A percentile compares a stretch with the other conserved stretches of the same genome.
phyloP scores from a whole-genome alignment of 2,888 invertebrate genomes.

The Creontiades dilutus region DNA sequence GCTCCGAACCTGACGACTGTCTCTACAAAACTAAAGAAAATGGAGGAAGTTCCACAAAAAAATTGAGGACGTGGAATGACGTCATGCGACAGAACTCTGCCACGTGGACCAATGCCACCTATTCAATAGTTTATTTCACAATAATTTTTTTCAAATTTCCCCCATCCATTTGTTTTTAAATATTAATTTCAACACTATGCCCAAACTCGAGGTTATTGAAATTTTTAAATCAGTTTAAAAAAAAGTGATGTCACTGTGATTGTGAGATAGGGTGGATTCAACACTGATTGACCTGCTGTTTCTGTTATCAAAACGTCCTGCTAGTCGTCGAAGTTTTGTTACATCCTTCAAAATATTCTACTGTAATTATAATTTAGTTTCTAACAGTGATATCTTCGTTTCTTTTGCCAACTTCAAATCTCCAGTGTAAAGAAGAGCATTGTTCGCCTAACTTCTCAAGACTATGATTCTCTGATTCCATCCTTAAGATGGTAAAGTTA shows the following conservation, averaged over 20 bases:
- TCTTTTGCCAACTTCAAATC: background rate
- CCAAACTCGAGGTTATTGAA: too few species aligned
- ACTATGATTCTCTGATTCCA: too few species aligned
- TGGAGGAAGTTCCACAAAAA: background rate
- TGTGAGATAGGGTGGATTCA: background rate
- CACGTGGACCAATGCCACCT: constrained; percentile 1
- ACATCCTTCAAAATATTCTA: background rate
- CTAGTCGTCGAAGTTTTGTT: background rate
- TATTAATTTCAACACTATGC: background rate
- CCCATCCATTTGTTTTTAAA: background rate
- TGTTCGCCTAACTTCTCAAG: background rate
- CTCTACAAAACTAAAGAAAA: background rate
- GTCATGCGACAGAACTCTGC: background rate
- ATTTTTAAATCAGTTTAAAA: background rate
- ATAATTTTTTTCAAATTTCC: background rate
- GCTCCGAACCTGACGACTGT: background rate
- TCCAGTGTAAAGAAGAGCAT: background rate
- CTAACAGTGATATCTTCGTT: too few species aligned
- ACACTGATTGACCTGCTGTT: constrained; percentile 6
- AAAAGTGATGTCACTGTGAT: background rate
- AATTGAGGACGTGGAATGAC: constrained; percentile 4
- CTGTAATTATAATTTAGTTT: background rate
- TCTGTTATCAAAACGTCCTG: constrained; percentile 13
- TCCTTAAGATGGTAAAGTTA: background rate
- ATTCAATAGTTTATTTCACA: background rate